Evolutionary conservation across 2,888 invertebrate genomes (phyloP).

Genomic region (Laothoe populi): DNA sequence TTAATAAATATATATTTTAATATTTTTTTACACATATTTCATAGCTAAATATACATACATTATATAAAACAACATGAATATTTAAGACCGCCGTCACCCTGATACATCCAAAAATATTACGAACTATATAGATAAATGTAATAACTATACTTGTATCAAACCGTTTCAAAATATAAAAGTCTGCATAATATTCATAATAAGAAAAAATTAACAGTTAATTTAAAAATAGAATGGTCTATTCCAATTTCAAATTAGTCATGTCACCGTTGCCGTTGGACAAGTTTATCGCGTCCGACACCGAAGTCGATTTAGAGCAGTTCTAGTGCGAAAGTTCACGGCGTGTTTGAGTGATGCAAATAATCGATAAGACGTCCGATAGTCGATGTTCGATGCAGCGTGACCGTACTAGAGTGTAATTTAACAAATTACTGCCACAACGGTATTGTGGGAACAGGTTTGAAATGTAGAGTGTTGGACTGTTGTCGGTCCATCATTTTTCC

Average conservation of each 20-base stretch:
- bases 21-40: constrained; percentile 11
- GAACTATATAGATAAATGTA: too few relatives aligned
- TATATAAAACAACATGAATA: not conserved
- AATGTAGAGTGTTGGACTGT: constrained; percentile 54
- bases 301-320: constrained; percentile 9
- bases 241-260: constrained; percentile 22
- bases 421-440: constrained; percentile 79
- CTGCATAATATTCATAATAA: constrained; percentile 32
- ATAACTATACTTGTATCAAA: not conserved
- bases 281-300: constrained; percentile 4
- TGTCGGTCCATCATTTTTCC: constrained; percentile 57
- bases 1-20: constrained; percentile 52
- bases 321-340: constrained; percentile 20
- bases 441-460: constrained; percentile 69
- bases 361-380: constrained; percentile 37
- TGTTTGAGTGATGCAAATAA: constrained; percentile 28
- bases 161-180: not conserved
- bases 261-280: constrained; percentile 7
- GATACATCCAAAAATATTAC: not conserved
- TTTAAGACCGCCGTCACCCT: not conserved
- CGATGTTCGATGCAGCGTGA: constrained; percentile 55
- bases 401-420: constrained; percentile 61
- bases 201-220: constrained; percentile 34
- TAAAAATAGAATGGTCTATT: constrained; percentile 13
- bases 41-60: not conserved